A percentile compares a stretch with the other conserved stretches of the same genome.
phyloP scores from a whole-genome alignment of 2,888 invertebrate genomes.

The Dynastes tityus region DNA sequence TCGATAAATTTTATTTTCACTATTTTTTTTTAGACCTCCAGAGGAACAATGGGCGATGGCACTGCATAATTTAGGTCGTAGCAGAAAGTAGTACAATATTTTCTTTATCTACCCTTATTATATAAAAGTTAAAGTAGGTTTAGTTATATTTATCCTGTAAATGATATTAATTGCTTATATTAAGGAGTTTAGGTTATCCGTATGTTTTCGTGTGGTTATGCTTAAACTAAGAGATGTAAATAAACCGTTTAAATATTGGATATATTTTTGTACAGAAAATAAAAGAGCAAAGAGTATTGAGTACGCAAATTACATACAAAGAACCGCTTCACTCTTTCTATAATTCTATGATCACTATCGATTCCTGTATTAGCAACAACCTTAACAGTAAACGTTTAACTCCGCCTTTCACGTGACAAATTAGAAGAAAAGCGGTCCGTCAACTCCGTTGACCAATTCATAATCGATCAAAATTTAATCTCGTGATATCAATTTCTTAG shows the following conservation, averaged over 20 bases:
- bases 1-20: background rate
- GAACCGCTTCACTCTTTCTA: background rate
- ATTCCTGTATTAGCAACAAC: conserved; percentile 50
- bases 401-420: conserved; percentile 53
- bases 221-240: background rate
- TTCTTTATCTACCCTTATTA: conserved; percentile 2
- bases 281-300: no score
- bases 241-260: background rate
- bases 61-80: conserved; percentile 34
- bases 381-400: conserved; percentile 23
- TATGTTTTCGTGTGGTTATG: background rate
- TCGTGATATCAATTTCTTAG: background rate
- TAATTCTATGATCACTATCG: conserved; percentile 1
- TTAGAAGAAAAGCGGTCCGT: conserved; percentile 9
- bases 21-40: conserved; percentile 59
- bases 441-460: background rate
- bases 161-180: background rate
- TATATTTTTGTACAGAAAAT: no score
- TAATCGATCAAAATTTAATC: conserved; percentile 1
- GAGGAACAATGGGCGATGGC: conserved; percentile 59
- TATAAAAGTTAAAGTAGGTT: background rate
- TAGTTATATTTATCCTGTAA: conserved; percentile 39
- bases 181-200: conserved; percentile 16
- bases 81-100: conserved; percentile 9
- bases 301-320: no score